phyloP scores from a whole-genome alignment of 2,113 vertebrate genomes.

The Corythoichthys haematopterus region DNA sequence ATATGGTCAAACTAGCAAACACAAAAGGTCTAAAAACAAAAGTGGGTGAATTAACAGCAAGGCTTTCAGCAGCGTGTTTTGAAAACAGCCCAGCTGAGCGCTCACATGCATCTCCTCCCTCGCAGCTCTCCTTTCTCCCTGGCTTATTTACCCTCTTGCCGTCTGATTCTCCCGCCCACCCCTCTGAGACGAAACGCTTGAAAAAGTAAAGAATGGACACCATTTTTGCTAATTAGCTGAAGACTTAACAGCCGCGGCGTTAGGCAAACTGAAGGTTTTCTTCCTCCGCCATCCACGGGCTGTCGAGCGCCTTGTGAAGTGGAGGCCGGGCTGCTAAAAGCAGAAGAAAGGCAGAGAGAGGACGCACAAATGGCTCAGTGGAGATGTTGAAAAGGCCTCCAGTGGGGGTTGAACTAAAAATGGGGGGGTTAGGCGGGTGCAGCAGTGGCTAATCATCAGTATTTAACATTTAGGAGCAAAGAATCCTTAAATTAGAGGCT shows the following conservation, averaged over 20 bases:
- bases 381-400: constrained; percentile 70
- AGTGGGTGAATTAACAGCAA: constrained; percentile 91
- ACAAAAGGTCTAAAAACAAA: constrained; percentile 97
- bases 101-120: constrained; percentile 76
- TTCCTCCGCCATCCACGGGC: constrained; percentile 73
- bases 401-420: constrained; percentile 68
- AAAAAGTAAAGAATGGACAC: constrained; percentile 77
- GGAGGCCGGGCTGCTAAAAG: constrained; percentile 69
- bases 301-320: constrained; percentile 72
- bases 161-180: constrained; percentile 64
- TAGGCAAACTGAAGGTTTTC: constrained; percentile 56
- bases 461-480: constrained; percentile 71
- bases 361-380: constrained; percentile 67
- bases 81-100: constrained; percentile 97
- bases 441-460: constrained; percentile 52
- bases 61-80: constrained; percentile 98
- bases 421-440: constrained; percentile 33
- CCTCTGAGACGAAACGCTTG: constrained; percentile 85
- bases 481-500: constrained; percentile 66
- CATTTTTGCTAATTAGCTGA: constrained; percentile 93
- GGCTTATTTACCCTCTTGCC: constrained; percentile 38
- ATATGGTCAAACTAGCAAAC: constrained; percentile 99
- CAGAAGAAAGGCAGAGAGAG: constrained; percentile 65
- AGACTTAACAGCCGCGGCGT: constrained; percentile 82
- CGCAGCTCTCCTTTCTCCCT: constrained; percentile 51